These are phyloP conservation scores for Cyprinella venusta DNA, from an alignment of 2,797 vertebrate genomes.

Conservation along the genomic window DNA sequence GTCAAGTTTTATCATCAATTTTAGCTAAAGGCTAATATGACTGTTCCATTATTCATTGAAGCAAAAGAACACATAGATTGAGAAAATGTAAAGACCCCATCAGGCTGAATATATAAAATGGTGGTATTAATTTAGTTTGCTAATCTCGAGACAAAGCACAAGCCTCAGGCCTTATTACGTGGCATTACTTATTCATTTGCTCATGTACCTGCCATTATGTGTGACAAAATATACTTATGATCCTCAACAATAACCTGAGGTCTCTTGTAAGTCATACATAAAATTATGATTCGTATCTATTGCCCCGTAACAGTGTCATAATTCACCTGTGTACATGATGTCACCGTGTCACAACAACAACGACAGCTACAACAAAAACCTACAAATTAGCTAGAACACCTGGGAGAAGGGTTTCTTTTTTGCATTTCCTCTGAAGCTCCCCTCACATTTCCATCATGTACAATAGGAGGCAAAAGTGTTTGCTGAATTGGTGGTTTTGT, in stretches of 20 bases:
- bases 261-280: slow-evolving; percentile 61
- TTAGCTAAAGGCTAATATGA: slow-evolving; percentile 44
- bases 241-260: slow-evolving; percentile 63
- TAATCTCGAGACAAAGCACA: slow-evolving; percentile 74
- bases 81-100: slow-evolving; percentile 59
- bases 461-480: slow-evolving; percentile 67
- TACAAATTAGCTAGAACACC: slow-evolving; percentile 68
- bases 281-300: slow-evolving; percentile 65
- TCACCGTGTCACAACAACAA: slow-evolving; percentile 30
- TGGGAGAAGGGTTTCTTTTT: slow-evolving; percentile 34
- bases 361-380: slow-evolving; percentile 48
- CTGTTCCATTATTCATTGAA: slow-evolving; percentile 65
- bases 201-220: slow-evolving; percentile 73
- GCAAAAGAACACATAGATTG: slow-evolving; percentile 66
- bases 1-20: slow-evolving; percentile 2
- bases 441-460: slow-evolving; percentile 61
- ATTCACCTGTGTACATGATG: slow-evolving; percentile 65
- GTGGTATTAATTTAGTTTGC: slow-evolving; percentile 74
- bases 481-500: slow-evolving; percentile 79
- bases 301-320: slow-evolving; percentile 63
- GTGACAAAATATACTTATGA: slow-evolving; percentile 65
- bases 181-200: slow-evolving; percentile 77
- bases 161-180: slow-evolving; percentile 66
- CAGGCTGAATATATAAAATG: slow-evolving; percentile 70
- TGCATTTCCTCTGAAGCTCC: slow-evolving; percentile 37